Percentiles rank a stretch among this genome's conserved stretches.
Conservation (phyloP, 2,797 vertebrate species). For the Labeo calbasu region DNA sequence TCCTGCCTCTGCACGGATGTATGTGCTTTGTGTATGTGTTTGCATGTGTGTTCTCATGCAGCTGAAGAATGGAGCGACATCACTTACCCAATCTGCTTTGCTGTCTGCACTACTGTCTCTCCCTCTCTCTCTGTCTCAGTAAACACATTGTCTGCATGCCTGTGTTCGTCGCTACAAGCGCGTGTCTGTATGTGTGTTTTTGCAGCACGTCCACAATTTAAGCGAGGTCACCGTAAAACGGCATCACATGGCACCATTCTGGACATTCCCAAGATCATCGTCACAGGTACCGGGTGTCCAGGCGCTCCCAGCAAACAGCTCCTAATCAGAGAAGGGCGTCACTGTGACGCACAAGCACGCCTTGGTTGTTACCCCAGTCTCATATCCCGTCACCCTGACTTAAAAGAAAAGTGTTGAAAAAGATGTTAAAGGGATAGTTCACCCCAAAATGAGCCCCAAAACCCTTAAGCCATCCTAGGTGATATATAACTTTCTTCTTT, state of each 20-base stretch:
- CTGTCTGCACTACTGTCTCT: not conserved
- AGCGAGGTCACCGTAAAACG: conserved; percentile 99
- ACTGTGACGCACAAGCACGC: conserved; percentile 52
- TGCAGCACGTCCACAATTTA: conserved; percentile 93
- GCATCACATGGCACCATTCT: conserved; percentile 99
- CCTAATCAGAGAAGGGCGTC: conserved; percentile 59
- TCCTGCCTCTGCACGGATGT: conserved; percentile 11
- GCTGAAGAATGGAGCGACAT: conserved; percentile 20
- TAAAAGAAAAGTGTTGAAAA: not conserved
- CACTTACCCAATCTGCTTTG: not conserved
- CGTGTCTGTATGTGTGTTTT: conserved; percentile 91
- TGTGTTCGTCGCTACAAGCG: conserved; percentile 83
- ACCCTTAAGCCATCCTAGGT: no score
- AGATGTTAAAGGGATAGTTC: not conserved
- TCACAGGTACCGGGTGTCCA: conserved; percentile 91
- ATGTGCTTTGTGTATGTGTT: not conserved
- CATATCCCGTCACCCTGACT: not conserved
- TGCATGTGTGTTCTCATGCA: conserved; percentile 17
- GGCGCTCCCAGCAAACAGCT: conserved; percentile 34
- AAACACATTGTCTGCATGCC: conserved; percentile 87
- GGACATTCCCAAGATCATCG: conserved; percentile 99
- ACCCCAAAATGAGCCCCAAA: no score
- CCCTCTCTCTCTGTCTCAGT: conserved; percentile 66
- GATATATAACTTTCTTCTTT: no score
- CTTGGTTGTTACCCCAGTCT: conserved; percentile 72